Conservation (phyloP, 2,888 invertebrate species). For the Drosophila fulvimacula region DNA sequence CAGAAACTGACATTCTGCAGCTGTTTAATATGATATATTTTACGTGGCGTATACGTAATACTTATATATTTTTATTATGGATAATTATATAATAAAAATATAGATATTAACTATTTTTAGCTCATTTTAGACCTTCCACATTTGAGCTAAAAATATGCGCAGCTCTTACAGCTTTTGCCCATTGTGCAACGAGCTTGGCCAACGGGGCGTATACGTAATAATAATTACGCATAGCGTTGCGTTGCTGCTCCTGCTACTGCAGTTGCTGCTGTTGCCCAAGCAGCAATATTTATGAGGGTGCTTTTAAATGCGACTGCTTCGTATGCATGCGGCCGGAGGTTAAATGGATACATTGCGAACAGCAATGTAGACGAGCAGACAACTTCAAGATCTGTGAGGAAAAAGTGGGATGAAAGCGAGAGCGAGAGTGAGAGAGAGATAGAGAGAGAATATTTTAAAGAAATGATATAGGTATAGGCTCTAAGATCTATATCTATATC, state of each 20-base stretch:
- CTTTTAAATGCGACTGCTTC: slow-evolving; percentile 49
- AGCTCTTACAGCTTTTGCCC: slow-evolving; percentile 12
- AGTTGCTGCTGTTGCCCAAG: slow-evolving; percentile 17
- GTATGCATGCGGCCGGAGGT: slow-evolving; percentile 22
- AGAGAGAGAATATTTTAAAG: too few relatives aligned
- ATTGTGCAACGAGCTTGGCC: slow-evolving; percentile 21
- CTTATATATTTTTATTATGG: too few relatives aligned
- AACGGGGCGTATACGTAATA: slow-evolving; percentile 72
- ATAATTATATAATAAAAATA: background rate
- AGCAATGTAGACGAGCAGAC: background rate
- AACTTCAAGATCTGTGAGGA: background rate
- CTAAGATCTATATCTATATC: too few relatives aligned
- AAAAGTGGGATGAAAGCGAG: too few relatives aligned
- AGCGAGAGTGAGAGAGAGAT: too few relatives aligned
- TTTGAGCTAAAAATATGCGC: background rate
- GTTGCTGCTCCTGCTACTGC: slow-evolving; percentile 14
- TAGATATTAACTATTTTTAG: background rate
- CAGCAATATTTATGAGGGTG: slow-evolving; percentile 62
- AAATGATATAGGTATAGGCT: too few relatives aligned
- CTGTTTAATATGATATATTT: background rate
- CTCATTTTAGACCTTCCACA: too few relatives aligned
- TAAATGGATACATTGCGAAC: slow-evolving; percentile 15
- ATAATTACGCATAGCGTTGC: slow-evolving; percentile 62
- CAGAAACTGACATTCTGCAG: background rate
- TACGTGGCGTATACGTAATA: background rate